Conservation (phyloP, 2,888 invertebrate genomes). For the Tetranychus truncatus region DNA sequence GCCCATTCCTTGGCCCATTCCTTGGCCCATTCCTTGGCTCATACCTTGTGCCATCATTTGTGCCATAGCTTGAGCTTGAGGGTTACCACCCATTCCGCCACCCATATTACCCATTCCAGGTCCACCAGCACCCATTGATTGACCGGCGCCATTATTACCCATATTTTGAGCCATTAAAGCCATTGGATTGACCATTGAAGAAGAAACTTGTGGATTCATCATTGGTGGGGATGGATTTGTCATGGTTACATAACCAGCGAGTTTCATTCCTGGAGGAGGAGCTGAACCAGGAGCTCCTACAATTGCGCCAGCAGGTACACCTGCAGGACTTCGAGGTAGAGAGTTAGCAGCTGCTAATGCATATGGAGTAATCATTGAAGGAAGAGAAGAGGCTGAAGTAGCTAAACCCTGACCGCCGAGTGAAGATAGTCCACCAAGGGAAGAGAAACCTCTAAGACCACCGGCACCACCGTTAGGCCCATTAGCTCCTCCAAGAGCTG, state of each 20-base stretch:
- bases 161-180: conserved; percentile 10
- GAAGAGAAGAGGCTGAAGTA: not conserved
- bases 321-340: not conserved
- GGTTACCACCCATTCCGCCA: not conserved
- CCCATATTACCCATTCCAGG: not conserved
- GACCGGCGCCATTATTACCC: not conserved
- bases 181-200: conserved; percentile 19
- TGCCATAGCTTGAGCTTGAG: conserved; percentile 9
- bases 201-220: conserved; percentile 10
- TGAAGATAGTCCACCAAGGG: not conserved
- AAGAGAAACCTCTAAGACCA: not conserved
- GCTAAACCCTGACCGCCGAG: not conserved
- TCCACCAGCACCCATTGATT: conserved; percentile 3
- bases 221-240: conserved; percentile 9
- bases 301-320: conserved; percentile 14
- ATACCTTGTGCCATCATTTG: conserved; percentile 14
- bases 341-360: not conserved
- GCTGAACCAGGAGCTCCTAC: conserved; percentile 13
- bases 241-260: conserved; percentile 16
- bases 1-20: not conserved
- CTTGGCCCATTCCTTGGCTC: not conserved
- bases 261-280: conserved; percentile 16
- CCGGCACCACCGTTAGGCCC: not conserved
- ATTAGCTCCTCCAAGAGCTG: not conserved
- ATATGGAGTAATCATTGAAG: not conserved